Conservation (phyloP, 2,113 vertebrate genomes). For the Mola mola region DNA sequence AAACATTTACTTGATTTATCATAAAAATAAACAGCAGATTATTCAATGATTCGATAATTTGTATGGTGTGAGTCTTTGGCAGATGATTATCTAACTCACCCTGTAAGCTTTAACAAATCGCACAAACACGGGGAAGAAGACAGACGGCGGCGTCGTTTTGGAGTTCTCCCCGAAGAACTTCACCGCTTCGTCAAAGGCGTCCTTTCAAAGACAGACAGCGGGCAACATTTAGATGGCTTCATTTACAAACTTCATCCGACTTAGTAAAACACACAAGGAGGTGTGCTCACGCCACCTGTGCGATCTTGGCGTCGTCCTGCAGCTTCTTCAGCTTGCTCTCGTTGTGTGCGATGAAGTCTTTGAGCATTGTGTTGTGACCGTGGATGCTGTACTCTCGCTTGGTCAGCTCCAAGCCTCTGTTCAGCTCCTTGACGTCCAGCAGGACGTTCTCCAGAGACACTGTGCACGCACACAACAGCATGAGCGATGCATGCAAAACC, state of each 20-base stretch:
- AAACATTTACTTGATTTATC: too few species aligned
- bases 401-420: conserved; percentile 94
- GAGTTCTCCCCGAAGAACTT: conserved; percentile 94
- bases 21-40: too few species aligned
- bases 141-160: conserved; percentile 94
- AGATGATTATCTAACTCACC: conserved; percentile 77
- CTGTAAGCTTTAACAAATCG: conserved; percentile 95
- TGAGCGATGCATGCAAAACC: not conserved
- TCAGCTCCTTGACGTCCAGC: conserved; percentile 93
- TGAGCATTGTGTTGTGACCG: conserved; percentile 89
- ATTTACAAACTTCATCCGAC: not conserved
- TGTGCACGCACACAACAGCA: conserved; percentile 47
- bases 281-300: conserved; percentile 81
- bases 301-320: conserved; percentile 92
- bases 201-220: conserved; percentile 72
- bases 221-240: not conserved
- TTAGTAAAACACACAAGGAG: not conserved
- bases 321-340: conserved; percentile 93
- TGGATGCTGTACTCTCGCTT: conserved; percentile 90
- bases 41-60: too few species aligned
- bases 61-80: not conserved
- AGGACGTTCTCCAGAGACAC: conserved; percentile 96
- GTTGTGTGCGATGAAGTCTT: conserved; percentile 86
- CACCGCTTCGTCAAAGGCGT: conserved; percentile 92
- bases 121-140: conserved; percentile 97